Percentiles rank a stretch among this genome's conserved stretches.
phyloP scores from a whole-genome alignment of 2,113 vertebrate species.

The Rhabdomys dilectus region DNA sequence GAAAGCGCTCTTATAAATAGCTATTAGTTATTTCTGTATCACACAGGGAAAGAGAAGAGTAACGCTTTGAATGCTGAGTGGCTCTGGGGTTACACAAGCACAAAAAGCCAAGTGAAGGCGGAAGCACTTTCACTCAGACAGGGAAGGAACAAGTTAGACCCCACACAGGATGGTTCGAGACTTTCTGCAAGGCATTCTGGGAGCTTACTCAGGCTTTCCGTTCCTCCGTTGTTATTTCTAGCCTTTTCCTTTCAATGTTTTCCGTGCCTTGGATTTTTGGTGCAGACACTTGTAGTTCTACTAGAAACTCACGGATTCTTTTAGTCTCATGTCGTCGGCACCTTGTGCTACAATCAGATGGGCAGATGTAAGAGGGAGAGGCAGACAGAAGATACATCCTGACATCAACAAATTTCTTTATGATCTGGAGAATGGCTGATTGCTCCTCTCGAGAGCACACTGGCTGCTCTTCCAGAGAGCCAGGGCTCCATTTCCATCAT shows the following conservation, averaged over 20 bases:
- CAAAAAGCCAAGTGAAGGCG: background rate
- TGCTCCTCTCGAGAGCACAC: too few relatives aligned
- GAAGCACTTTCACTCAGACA: background rate
- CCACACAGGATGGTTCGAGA: background rate
- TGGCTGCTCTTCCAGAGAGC: background rate
- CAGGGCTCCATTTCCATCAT: background rate
- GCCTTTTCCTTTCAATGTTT: background rate
- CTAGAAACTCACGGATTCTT: constrained; percentile 20
- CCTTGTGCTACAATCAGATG: background rate
- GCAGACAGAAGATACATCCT: background rate
- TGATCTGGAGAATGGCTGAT: background rate
- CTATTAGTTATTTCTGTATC: constrained; percentile 14
- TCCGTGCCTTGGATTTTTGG: background rate
- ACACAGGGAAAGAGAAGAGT: background rate
- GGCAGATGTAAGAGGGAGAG: background rate
- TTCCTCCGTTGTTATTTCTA: background rate
- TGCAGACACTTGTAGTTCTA: background rate
- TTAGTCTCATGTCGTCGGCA: background rate
- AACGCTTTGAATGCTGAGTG: background rate
- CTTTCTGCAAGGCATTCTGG: background rate
- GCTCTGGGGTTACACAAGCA: background rate
- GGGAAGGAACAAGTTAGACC: background rate
- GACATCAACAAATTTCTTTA: constrained; percentile 5
- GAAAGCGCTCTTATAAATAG: background rate
- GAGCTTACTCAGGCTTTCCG: background rate